A percentile compares a stretch with the other conserved stretches of the same genome.
These are phyloP conservation scores for Epinotia nisella DNA, from an alignment of 2,888 invertebrate species.

Conservation along the genomic window DNA sequence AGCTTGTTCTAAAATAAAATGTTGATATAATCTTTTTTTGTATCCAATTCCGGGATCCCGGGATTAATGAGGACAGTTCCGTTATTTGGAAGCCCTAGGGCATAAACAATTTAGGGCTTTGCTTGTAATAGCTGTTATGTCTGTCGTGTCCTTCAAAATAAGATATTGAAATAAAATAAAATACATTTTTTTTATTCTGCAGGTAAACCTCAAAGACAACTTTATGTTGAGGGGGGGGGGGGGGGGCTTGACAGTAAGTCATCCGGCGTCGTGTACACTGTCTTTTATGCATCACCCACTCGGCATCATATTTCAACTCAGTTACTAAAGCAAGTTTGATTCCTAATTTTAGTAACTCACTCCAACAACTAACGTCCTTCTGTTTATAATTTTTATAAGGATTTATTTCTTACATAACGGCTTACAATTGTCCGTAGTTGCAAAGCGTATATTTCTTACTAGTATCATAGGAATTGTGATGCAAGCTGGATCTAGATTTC, in stretches of 20 bases:
- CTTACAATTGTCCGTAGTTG: neutral
- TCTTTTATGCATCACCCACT: neutral
- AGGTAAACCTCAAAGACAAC: too few species aligned
- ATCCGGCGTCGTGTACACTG: too few species aligned
- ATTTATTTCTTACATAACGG: neutral
- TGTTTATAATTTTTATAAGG: too few species aligned
- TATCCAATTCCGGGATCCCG: too few species aligned
- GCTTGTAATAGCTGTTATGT: neutral
- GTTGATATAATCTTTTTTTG: too few species aligned
- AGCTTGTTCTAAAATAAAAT: too few species aligned
- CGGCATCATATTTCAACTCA: conserved; percentile 12
- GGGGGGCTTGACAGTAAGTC: too few species aligned
- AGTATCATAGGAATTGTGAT: neutral
- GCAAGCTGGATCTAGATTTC: conserved; percentile 12
- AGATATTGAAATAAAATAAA: too few species aligned
- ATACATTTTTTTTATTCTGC: too few species aligned
- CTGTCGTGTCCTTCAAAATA: neutral
- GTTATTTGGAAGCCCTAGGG: too few species aligned
- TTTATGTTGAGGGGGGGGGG: too few species aligned
- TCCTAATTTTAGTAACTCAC: neutral
- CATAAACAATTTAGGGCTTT: neutral
- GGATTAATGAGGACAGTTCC: too few species aligned
- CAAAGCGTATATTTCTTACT: neutral
- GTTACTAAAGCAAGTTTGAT: conserved; percentile 9
- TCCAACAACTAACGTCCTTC: neutral